Conservation (phyloP, 2,113 vertebrate genomes). For the Lutjanus erythropterus region DNA sequence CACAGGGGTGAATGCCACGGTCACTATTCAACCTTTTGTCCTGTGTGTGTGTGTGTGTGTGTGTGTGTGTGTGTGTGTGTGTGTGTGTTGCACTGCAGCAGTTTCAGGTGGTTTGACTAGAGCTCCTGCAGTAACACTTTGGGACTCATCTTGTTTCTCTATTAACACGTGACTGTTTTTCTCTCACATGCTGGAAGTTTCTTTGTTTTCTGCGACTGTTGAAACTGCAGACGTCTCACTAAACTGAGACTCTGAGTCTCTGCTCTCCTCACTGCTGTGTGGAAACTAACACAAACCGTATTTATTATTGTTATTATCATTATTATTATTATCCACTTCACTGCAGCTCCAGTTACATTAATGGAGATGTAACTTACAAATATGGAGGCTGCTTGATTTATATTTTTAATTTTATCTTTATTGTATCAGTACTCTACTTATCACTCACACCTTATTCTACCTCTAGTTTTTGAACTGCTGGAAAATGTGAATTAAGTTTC, state of each 20-base stretch:
- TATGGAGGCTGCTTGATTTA: too few species aligned
- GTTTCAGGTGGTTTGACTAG: too few species aligned
- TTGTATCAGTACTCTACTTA: too few species aligned
- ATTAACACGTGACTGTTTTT: slow-evolving; percentile 16
- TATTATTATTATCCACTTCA: too few species aligned
- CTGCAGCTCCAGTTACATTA: too few species aligned
- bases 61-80: not conserved
- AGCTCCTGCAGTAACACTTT: too few species aligned
- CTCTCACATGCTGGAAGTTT: not conserved
- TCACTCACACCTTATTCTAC: too few species aligned
- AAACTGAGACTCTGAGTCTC: not conserved
- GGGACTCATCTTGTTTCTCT: not conserved
- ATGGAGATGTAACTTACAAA: too few species aligned
- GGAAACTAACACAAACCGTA: not conserved
- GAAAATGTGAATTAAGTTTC: too few species aligned
- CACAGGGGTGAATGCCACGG: not conserved
- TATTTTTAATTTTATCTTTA: too few species aligned
- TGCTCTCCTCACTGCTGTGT: not conserved
- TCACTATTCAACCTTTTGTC: not conserved
- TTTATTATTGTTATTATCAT: too few species aligned
- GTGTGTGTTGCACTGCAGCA: not conserved
- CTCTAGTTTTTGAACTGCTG: too few species aligned
- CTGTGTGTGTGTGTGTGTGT: not conserved
- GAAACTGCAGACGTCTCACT: not conserved
- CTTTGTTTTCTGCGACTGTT: not conserved